Evolutionary conservation across 2,113 vertebrate genomes (phyloP), one percentile per base, ranked within the genome.

Genomic region (Embiotoca jacksoni): DNA sequence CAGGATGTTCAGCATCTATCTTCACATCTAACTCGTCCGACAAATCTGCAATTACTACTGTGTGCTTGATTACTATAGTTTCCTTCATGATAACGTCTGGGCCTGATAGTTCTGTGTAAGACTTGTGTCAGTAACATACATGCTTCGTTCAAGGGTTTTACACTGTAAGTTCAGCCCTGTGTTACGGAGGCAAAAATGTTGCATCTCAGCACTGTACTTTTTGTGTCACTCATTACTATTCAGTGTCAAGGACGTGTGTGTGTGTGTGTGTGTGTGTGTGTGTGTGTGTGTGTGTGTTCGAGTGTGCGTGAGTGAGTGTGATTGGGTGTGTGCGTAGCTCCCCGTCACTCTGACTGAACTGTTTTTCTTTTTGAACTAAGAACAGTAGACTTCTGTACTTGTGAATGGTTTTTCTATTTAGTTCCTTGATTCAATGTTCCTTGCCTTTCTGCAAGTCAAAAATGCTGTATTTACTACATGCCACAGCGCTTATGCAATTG

Each of bases 401-500:
- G 94, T 95, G 94, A 93, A 93, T 93, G 89, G 73, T 92, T 89
- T 88, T 92, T 92, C 69, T 87, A 88, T 93, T 93, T 71, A 67
- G 90, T 92, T 94, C 90, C 75, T 93, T 86, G 78, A 90, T 93
- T 94, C 88, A 92, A 93, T 92, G 93, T 95, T 91, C 72, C 92
- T 95, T 94, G 94, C 94, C 94, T 95, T 95, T 94, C 93, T 95
- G 95, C 94, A 91, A 95, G 94, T 95, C 93, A 94, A 94, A 94
- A 95, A 95, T 95, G 95, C 95, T 95, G 95, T 95, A 95, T 93
- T 94, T 95, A 94, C 88, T 88, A 94, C 92, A 94, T 84, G 94
- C 94, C 94, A 94, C 94, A 95, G 93, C 94, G 95, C 94, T 95
- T 95, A 95, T 95, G 95, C 95, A 95, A 95, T 95, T 95, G 93